These are phyloP conservation scores for Corythornis cristatus DNA, from an alignment of 2,113 vertebrate genomes.

Conservation along the genomic window DNA sequence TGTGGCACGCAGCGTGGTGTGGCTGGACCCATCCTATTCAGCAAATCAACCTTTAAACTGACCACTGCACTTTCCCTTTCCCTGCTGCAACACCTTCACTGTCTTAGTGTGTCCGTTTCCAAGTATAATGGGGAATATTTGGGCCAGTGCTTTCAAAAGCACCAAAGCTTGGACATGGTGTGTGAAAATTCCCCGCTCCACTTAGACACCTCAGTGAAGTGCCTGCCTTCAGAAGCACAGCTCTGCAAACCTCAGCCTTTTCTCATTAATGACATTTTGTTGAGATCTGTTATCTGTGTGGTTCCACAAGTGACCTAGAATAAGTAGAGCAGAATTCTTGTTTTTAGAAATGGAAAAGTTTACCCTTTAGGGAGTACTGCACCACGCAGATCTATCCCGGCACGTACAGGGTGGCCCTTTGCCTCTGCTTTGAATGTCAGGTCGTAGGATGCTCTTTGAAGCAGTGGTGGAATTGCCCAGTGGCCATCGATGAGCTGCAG, in stretches of 20 bases:
- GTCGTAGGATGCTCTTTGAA: not conserved
- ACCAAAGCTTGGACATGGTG: not conserved
- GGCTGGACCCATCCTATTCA: not conserved
- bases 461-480: not conserved
- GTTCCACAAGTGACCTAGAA: slow-evolving; percentile 56
- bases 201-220: not conserved
- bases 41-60: not conserved
- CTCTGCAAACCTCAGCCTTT: not conserved
- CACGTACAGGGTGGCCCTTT: not conserved
- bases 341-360: slow-evolving; percentile 48
- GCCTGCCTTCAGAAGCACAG: not conserved
- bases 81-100: not conserved
- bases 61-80: not conserved
- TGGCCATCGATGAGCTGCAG: not conserved
- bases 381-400: not conserved
- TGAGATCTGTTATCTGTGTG: slow-evolving; percentile 44
- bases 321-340: slow-evolving; percentile 45
- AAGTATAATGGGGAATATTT: not conserved
- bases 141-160: not conserved
- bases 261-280: slow-evolving; percentile 23
- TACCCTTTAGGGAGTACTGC: slow-evolving; percentile 21
- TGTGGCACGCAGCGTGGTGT: not conserved
- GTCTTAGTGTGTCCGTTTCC: not conserved
- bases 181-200: not conserved
- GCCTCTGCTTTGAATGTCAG: not conserved